A percentile compares a stretch with the other conserved stretches of the same genome.
Evolutionary conservation across 2,797 vertebrate genomes (phyloP).

Genomic region (Acestrorhynchus altus): DNA sequence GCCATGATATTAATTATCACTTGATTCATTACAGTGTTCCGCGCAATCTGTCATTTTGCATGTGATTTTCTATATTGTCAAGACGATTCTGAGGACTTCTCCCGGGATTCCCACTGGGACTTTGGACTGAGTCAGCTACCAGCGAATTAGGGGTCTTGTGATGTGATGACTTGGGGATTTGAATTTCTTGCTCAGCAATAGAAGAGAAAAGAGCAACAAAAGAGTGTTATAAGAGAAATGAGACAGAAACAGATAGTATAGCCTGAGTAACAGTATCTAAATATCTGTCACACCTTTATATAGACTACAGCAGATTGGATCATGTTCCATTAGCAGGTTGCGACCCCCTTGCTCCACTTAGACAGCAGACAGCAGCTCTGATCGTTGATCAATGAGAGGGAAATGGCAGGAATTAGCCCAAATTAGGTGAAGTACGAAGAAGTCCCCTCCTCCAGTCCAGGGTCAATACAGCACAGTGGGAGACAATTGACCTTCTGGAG

Average conservation of each 20-base stretch:
- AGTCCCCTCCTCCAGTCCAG: conserved; percentile 68
- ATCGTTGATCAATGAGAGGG: conserved; percentile 81
- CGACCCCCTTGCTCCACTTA: conserved; percentile 69
- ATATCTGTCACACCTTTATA: not conserved
- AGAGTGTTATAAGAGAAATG: not conserved
- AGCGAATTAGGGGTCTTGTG: not conserved
- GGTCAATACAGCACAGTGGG: conserved; percentile 72
- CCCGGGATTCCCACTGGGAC: not conserved
- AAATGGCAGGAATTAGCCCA: conserved; percentile 81
- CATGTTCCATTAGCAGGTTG: conserved; percentile 14
- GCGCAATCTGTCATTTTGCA: conserved; percentile 7
- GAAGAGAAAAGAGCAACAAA: not conserved
- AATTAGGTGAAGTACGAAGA: conserved; percentile 77
- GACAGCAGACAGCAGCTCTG: conserved; percentile 69
- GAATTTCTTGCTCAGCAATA: not conserved
- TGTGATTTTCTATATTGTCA: not conserved
- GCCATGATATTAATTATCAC: conserved; percentile 94
- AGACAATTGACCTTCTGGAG: conserved; percentile 63
- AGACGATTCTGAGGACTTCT: not conserved
- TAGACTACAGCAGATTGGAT: conserved; percentile 28
- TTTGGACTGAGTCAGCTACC: not conserved
- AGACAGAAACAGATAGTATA: not conserved
- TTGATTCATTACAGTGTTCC: conserved; percentile 87
- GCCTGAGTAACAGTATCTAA: not conserved
- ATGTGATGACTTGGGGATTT: not conserved